These are phyloP conservation scores for Micrasema longulum DNA, from an alignment of 1,140 invertebrate genomes.

Conservation along the genomic window DNA sequence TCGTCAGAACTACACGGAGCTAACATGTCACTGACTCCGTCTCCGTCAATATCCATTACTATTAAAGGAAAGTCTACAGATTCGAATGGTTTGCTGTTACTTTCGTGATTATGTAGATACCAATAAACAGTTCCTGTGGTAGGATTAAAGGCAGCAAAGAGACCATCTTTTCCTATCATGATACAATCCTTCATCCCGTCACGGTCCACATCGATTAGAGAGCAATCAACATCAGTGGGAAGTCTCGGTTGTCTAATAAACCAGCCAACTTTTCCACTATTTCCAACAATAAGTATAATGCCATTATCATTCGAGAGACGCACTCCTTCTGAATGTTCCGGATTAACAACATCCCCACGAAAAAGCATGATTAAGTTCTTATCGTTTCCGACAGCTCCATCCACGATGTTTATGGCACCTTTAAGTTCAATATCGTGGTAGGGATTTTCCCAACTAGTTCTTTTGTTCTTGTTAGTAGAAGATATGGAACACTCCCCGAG, in stretches of 20 bases:
- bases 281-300: conserved; percentile 72
- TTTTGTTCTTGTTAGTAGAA: conserved; percentile 66
- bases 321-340: conserved; percentile 66
- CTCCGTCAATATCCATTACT: conserved; percentile 78
- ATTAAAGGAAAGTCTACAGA: conserved; percentile 76
- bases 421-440: conserved; percentile 79
- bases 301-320: conserved; percentile 68
- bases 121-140: conserved; percentile 75
- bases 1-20: conserved; percentile 67
- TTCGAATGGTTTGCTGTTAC: conserved; percentile 65
- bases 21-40: conserved; percentile 76
- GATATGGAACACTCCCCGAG: conserved; percentile 72
- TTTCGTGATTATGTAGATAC: conserved; percentile 70
- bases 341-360: conserved; percentile 72
- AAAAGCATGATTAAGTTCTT: conserved; percentile 79
- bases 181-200: conserved; percentile 80
- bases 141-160: conserved; percentile 77
- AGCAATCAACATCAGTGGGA: conserved; percentile 77
- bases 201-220: conserved; percentile 75
- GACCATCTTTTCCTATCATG: conserved; percentile 75
- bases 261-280: conserved; percentile 74
- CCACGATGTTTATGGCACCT: conserved; percentile 77
- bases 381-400: conserved; percentile 69
- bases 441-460: conserved; percentile 76
- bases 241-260: conserved; percentile 72